These are phyloP conservation scores for Linnaemya tessellans DNA, from an alignment of 2,888 invertebrate species.

Conservation along the genomic window DNA sequence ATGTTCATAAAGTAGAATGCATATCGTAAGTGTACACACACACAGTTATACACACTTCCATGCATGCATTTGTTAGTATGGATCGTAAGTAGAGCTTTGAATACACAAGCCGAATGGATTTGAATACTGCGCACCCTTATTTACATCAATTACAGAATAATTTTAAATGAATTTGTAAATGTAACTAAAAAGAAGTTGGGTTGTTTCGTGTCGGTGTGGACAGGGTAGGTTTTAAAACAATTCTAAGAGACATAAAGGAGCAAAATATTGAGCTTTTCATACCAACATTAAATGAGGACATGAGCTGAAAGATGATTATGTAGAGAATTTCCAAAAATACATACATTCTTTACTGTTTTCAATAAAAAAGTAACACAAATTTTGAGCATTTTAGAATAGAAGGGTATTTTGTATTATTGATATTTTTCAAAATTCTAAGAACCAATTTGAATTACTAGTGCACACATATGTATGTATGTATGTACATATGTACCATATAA, in stretches of 20 bases:
- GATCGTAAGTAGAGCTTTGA: not conserved
- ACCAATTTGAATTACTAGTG: not conserved
- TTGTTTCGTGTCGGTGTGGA: conserved; percentile 41
- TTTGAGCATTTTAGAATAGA: not conserved
- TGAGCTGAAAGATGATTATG: not conserved
- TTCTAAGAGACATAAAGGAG: not conserved
- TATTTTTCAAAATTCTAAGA: not conserved
- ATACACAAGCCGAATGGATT: not conserved
- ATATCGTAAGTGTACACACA: too few species aligned
- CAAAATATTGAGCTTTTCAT: conserved; percentile 42
- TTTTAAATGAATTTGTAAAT: not conserved
- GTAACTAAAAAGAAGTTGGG: not conserved
- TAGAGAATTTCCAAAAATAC: not conserved
- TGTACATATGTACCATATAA: not conserved
- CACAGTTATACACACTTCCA: too few species aligned
- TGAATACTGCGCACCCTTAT: not conserved
- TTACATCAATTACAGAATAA: not conserved
- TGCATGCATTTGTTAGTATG: too few species aligned
- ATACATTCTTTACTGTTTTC: too few species aligned
- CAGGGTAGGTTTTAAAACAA: not conserved
- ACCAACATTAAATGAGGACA: conserved; percentile 52
- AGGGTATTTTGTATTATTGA: not conserved
- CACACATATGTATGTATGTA: too few species aligned
- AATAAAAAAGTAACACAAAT: too few species aligned
- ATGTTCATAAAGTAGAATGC: too few species aligned